Evolutionary conservation across 2,113 vertebrate genomes (phyloP).

Genomic region (Danio rerio): DNA sequence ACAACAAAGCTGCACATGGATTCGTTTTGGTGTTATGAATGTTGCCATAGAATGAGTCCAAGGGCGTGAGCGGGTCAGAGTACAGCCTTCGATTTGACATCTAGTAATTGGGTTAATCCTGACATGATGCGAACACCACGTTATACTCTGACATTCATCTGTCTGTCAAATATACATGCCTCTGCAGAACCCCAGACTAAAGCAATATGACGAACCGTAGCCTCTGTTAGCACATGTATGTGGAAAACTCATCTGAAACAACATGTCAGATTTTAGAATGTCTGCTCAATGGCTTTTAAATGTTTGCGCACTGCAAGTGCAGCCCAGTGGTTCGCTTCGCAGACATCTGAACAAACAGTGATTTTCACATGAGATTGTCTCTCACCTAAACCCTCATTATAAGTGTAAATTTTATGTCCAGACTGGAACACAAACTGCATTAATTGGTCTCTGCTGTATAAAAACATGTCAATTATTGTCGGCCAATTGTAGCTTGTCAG

Average conservation of each 20-base stretch:
- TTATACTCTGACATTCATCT: background rate
- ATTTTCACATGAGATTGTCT: background rate
- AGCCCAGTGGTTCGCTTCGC: background rate
- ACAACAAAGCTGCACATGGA: background rate
- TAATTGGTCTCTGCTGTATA: conserved; percentile 8
- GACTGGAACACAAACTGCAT: conserved; percentile 15
- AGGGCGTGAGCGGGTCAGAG: background rate
- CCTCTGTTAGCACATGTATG: background rate
- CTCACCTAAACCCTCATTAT: background rate
- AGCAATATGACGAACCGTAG: background rate
- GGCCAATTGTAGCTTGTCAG: conserved; percentile 5
- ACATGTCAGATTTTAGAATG: background rate
- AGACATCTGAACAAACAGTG: background rate
- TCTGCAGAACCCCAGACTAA: background rate
- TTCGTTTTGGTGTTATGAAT: background rate
- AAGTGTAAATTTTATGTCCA: background rate
- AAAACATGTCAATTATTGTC: background rate
- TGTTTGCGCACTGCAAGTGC: too few relatives aligned
- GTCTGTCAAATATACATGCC: background rate
- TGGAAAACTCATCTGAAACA: background rate
- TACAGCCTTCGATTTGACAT: background rate
- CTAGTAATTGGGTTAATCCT: conserved; percentile 6
- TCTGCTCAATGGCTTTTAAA: too few relatives aligned
- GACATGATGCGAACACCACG: background rate
- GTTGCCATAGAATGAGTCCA: background rate